Evolutionary conservation across 2,888 invertebrate species (phyloP).

Genomic region (Cantharis rufa): DNA sequence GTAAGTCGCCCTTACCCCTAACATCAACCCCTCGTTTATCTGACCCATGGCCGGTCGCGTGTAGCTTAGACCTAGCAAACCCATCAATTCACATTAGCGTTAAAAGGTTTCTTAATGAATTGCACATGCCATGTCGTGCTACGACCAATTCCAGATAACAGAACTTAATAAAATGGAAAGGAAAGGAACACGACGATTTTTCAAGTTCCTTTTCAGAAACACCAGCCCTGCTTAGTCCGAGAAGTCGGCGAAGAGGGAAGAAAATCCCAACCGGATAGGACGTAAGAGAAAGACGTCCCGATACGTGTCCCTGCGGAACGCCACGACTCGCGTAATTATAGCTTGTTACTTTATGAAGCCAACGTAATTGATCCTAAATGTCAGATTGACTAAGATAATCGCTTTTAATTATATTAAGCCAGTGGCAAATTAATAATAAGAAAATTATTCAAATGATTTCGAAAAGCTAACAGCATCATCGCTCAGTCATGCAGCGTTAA

Average conservation of each 20-base stretch:
- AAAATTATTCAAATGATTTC: conserved; percentile 3
- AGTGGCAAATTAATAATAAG: not conserved
- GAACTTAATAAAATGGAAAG: conserved; percentile 33
- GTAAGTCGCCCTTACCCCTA: conserved; percentile 27
- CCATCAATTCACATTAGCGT: conserved; percentile 57
- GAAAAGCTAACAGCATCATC: not conserved
- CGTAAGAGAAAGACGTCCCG: not conserved
- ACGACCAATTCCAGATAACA: conserved; percentile 31
- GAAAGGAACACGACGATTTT: conserved; percentile 5
- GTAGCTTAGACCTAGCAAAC: conserved; percentile 43
- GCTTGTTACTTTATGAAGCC: not conserved
- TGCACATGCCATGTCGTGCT: conserved; percentile 43
- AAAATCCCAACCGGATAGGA: too few species aligned
- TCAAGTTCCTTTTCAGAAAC: not conserved
- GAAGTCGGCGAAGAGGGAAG: too few species aligned
- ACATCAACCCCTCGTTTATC: conserved; percentile 14
- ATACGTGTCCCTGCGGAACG: not conserved
- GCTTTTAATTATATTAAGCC: not conserved
- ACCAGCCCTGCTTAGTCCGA: too few species aligned
- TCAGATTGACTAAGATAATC: not conserved
- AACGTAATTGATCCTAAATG: not conserved
- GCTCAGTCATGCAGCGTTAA: not conserved
- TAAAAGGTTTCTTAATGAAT: conserved; percentile 57
- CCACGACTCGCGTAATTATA: not conserved
- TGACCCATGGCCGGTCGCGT: conserved; percentile 45